These are phyloP conservation scores for Polymixis flavicincta DNA, from an alignment of 2,888 invertebrate genomes.

Conservation along the genomic window DNA sequence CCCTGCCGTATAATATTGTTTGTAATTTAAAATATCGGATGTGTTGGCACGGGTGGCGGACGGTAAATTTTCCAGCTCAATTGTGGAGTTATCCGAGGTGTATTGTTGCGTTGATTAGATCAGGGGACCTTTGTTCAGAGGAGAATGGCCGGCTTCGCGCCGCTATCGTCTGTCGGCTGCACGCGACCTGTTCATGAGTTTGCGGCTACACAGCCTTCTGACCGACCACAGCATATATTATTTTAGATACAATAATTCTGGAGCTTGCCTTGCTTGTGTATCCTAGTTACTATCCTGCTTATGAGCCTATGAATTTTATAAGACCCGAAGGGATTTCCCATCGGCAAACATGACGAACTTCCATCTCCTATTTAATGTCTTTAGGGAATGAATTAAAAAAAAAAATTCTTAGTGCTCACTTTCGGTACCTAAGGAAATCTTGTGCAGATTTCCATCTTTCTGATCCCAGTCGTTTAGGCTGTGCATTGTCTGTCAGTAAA, in stretches of 20 bases:
- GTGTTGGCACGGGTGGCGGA: conserved; percentile 76
- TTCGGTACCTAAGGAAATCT: too few relatives aligned
- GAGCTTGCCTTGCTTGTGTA: conserved; percentile 35
- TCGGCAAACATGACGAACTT: neutral
- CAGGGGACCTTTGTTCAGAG: conserved; percentile 85
- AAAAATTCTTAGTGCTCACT: neutral
- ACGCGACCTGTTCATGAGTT: conserved; percentile 78
- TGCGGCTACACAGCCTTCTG: conserved; percentile 71
- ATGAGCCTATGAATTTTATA: neutral
- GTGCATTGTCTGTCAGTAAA: neutral
- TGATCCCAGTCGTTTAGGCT: neutral
- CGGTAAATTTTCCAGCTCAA: conserved; percentile 85
- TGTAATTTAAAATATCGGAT: conserved; percentile 89
- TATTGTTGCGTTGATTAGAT: conserved; percentile 90
- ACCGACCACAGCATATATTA: conserved; percentile 70
- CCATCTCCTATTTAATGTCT: neutral
- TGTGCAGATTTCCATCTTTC: neutral
- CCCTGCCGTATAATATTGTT: conserved; percentile 86
- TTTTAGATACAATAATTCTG: conserved; percentile 61
- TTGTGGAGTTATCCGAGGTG: conserved; percentile 84
- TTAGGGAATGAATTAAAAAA: neutral
- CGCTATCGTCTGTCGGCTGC: conserved; percentile 80
- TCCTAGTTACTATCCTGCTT: neutral
- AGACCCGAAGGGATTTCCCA: neutral
- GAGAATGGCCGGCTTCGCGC: conserved; percentile 81